Conservation (phyloP, 2,888 invertebrate species). For the Baronia brevicornis region DNA sequence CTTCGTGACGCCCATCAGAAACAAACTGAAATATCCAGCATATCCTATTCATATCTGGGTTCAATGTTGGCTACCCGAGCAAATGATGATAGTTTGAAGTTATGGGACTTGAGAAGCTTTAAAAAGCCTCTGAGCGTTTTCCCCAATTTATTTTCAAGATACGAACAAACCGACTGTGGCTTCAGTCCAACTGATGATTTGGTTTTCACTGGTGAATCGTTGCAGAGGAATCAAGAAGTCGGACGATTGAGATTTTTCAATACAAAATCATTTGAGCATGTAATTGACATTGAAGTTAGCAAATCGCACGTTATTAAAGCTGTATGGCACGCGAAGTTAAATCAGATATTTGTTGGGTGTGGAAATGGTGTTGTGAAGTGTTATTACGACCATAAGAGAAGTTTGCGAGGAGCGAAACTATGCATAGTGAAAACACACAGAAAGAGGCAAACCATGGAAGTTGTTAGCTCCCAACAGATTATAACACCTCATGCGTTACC, state of each 20-base stretch:
- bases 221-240: constrained; percentile 77
- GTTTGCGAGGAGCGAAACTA: constrained; percentile 92
- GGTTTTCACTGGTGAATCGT: constrained; percentile 90
- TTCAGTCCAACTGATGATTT: constrained; percentile 96
- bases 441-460: constrained; percentile 88
- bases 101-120: constrained; percentile 94
- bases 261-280: constrained; percentile 82
- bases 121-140: constrained; percentile 85
- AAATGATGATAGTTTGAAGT: constrained; percentile 94
- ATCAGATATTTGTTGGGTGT: constrained; percentile 95
- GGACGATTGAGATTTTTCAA: constrained; percentile 88
- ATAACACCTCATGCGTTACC: constrained; percentile 98
- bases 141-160: constrained; percentile 85
- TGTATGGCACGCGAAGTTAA: constrained; percentile 97
- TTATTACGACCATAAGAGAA: constrained; percentile 91
- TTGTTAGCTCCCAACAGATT: constrained; percentile 92
- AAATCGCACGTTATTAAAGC: constrained; percentile 91
- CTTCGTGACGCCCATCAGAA: constrained; percentile 87
- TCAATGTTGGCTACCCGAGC: constrained; percentile 85
- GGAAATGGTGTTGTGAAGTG: constrained; percentile 93
- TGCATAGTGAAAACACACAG: constrained; percentile 89
- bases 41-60: constrained; percentile 93
- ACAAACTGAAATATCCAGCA: constrained; percentile 86
- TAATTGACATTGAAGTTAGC: constrained; percentile 84
- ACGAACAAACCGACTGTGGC: constrained; percentile 86